Evolutionary conservation across 2,888 invertebrate genomes (phyloP).

Genomic region (Chrysodeixis includens): DNA sequence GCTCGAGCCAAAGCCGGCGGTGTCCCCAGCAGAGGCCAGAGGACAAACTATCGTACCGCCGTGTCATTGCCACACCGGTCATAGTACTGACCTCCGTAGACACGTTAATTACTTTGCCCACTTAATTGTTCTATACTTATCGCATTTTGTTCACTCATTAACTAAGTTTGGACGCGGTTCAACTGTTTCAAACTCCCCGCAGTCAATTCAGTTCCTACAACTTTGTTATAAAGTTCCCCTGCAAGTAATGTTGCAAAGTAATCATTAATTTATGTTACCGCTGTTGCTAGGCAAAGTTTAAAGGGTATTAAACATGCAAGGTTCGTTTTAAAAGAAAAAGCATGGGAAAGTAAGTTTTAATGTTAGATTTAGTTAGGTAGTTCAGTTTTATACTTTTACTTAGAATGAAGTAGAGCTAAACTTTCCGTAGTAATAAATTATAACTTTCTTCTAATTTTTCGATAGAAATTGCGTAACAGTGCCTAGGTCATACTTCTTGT

Average conservation of each 20-base stretch:
- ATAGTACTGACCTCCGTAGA: conserved; percentile 32
- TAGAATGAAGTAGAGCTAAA: not conserved
- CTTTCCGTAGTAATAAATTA: conserved; percentile 1
- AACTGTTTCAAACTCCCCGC: conserved; percentile 11
- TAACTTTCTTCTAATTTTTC: not conserved
- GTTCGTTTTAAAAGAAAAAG: conserved; percentile 24
- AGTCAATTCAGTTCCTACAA: conserved; percentile 18
- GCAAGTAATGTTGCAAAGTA: conserved; percentile 21
- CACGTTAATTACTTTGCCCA: conserved; percentile 29
- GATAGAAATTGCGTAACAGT: not conserved
- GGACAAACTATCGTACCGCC: conserved; percentile 40
- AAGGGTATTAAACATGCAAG: conserved; percentile 36
- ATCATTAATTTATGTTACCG: conserved; percentile 32
- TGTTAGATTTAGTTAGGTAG: conserved; percentile 1
- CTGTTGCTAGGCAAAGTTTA: conserved; percentile 15
- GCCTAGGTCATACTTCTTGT: not conserved
- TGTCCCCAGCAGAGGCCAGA: conserved; percentile 58
- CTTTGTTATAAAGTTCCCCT: conserved; percentile 17
- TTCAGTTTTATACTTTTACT: conserved; percentile 9
- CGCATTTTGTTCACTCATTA: conserved; percentile 17
- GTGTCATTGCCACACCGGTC: conserved; percentile 46
- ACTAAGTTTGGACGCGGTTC: conserved; percentile 15
- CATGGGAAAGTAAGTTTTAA: conserved; percentile 7
- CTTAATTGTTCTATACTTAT: conserved; percentile 6
- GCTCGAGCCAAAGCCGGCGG: conserved; percentile 43